Evolutionary conservation across 1,140 invertebrate species (phyloP).

Genomic region (Harlomillsia oculata): DNA sequence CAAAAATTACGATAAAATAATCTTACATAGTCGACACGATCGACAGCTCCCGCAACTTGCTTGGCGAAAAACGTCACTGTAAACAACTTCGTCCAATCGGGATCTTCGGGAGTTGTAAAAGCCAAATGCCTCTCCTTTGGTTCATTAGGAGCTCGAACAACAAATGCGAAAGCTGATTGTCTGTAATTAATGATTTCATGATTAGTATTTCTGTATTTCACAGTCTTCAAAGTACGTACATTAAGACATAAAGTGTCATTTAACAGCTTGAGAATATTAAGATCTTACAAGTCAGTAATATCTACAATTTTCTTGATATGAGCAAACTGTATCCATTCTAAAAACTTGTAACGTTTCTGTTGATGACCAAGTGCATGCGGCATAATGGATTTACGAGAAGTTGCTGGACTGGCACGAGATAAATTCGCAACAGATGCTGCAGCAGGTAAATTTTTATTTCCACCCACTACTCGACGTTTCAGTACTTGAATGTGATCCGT

Average conservation of each 20-base stretch:
- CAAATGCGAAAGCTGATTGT: slow-evolving; percentile 61
- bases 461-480: slow-evolving; percentile 14
- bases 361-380: neutral
- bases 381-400: slow-evolving; percentile 24
- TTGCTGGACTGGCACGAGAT: slow-evolving; percentile 26
- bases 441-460: slow-evolving; percentile 12
- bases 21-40: slow-evolving; percentile 32
- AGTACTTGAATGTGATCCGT: slow-evolving; percentile 63
- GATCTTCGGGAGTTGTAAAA: slow-evolving; percentile 55
- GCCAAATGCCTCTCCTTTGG: slow-evolving; percentile 78
- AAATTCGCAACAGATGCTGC: slow-evolving; percentile 29
- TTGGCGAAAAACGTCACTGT: slow-evolving; percentile 26
- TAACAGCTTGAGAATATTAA: too few relatives aligned
- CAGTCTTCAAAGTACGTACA: too few relatives aligned
- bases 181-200: slow-evolving; percentile 12
- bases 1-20: neutral
- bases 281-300: slow-evolving; percentile 67
- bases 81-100: slow-evolving; percentile 7
- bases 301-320: slow-evolving; percentile 84
- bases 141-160: slow-evolving; percentile 69
- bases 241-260: too few relatives aligned
- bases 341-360: slow-evolving; percentile 62
- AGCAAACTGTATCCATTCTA: slow-evolving; percentile 74
- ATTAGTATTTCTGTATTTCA: too few relatives aligned
- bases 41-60: slow-evolving; percentile 18